Evolutionary conservation across 2,888 invertebrate genomes (phyloP).

Genomic region (Chironomus tentans): DNA sequence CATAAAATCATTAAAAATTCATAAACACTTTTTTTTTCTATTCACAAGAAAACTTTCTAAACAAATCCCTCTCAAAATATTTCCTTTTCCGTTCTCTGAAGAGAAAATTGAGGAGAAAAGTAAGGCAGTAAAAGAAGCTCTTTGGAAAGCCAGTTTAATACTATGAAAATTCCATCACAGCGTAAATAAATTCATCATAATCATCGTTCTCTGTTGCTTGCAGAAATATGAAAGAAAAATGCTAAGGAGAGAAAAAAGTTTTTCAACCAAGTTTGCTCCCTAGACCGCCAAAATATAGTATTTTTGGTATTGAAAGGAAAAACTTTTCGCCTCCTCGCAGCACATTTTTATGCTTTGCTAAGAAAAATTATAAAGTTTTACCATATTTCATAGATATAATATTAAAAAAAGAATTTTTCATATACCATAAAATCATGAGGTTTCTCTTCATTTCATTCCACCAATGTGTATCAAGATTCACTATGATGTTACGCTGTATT

Average conservation of each 20-base stretch:
- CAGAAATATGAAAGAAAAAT: neutral
- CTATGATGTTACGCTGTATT: no score
- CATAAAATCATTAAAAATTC: neutral
- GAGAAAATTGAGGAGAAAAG: neutral
- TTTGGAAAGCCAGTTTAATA: neutral
- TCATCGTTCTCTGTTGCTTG: neutral
- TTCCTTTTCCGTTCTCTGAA: neutral
- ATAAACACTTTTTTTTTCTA: neutral
- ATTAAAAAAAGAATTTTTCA: neutral
- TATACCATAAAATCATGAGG: no score
- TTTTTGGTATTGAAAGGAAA: neutral
- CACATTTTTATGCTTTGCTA: neutral
- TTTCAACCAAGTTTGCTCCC: neutral
- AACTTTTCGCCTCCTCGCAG: neutral
- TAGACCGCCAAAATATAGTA: neutral
- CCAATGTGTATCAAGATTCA: no score
- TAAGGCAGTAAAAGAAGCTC: neutral
- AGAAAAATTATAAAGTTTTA: neutral
- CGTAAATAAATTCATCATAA: conserved; percentile 10
- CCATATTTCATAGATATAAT: neutral
- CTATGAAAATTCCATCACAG: neutral
- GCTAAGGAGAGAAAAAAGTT: neutral
- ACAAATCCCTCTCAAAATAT: neutral
- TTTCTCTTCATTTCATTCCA: no score
- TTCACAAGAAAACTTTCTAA: neutral